Evolutionary conservation across 1,140 invertebrate species (phyloP).

Genomic region (Acyrthosiphon pisum): DNA sequence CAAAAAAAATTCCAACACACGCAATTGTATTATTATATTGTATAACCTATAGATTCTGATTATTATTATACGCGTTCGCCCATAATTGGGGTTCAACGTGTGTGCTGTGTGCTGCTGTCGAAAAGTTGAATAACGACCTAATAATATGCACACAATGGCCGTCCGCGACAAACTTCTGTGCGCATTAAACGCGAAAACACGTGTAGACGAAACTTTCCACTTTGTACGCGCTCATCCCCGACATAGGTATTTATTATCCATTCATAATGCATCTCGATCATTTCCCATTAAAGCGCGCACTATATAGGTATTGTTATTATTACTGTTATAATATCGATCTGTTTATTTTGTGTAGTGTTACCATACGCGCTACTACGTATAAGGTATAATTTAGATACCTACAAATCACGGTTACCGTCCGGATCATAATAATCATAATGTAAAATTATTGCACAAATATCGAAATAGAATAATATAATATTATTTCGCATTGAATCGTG

Average conservation of each 20-base stretch:
- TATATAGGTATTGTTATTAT: neutral
- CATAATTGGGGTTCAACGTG: neutral
- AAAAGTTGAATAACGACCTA: conserved; percentile 19
- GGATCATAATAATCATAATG: too few relatives aligned
- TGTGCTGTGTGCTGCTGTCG: neutral
- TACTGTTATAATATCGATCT: neutral
- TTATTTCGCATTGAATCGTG: too few relatives aligned
- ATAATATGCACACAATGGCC: conserved; percentile 13
- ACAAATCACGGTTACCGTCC: too few relatives aligned
- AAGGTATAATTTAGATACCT: too few relatives aligned
- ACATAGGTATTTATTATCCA: neutral
- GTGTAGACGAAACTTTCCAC: neutral
- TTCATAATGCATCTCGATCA: neutral
- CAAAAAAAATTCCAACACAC: neutral
- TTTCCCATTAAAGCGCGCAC: too few relatives aligned
- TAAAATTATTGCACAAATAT: too few relatives aligned
- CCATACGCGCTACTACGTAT: neutral
- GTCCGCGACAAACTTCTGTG: neutral
- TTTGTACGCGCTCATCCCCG: neutral
- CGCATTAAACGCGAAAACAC: neutral
- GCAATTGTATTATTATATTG: neutral
- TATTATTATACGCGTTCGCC: neutral
- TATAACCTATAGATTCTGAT: neutral
- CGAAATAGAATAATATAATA: too few relatives aligned
- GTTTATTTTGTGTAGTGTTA: neutral